Evolutionary conservation across 2,888 invertebrate species (phyloP), one percentile per base, ranked within the genome.

Genomic region (Eulithis testata): DNA sequence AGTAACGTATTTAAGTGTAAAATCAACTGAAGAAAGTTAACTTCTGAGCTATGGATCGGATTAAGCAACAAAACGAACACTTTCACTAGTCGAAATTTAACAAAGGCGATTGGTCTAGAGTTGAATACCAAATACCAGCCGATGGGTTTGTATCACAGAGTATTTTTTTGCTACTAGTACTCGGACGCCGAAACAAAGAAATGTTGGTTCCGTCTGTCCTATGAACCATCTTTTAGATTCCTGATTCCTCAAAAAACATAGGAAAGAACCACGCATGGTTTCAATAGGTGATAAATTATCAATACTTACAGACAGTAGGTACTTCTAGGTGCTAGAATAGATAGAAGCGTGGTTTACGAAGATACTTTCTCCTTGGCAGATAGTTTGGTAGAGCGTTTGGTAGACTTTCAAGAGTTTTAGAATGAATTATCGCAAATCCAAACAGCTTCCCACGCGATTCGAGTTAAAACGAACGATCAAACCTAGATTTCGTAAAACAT

Each of bases 1-100:
- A 57, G 31, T 57, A 63, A 63, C 50, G 53, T 21, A 54, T 21
- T 44, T 60, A 57, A 57, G 21, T 43, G 49, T 53, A 47, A 47
- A 31, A 49, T 57, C 58, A 63, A 57, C 49, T 64, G 14, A 65
- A 68, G 68, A 68, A 68, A 68, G 68, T 68, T 63, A 57, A 57
- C 57, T 67, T 64, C 51, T 61, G 51, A 55, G 63, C 37, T 59
- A 59, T 68, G 61, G 51, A 68, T 68, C 45, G 55, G 59, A 65
- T 68, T 59, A 59, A 56, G 60, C 65, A 62, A 68, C 64, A 12
- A 57, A 62, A 65, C 64, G 27, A 57, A 57, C 43, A 76, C 78
- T 78, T 79, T 78, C 79, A 77, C 79, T 75, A 59, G 47, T 63
- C 69, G 66, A 74, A 75, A 74, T 75, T 73, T 71, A 79, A 75